Conservation (phyloP, 2,113 vertebrate species). For the Notothenia coriiceps region DNA sequence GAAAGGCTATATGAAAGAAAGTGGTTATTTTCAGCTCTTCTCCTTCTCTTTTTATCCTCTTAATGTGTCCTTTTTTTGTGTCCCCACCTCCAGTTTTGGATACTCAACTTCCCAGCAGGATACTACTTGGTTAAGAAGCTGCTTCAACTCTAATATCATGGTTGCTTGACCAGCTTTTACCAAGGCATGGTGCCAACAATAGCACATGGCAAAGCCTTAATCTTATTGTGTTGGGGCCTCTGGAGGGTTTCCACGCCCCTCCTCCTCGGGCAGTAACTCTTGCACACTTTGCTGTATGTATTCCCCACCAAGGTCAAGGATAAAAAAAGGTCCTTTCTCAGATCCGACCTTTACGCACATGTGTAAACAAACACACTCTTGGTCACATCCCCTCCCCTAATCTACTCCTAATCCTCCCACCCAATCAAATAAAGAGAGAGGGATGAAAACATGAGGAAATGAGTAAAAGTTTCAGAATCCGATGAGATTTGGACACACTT, state of each 20-base stretch:
- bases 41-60: not conserved
- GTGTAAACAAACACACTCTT: slow-evolving; percentile 8
- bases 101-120: not conserved
- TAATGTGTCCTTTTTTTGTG: no score
- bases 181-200: not conserved
- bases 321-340: not conserved
- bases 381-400: slow-evolving; percentile 46
- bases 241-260: slow-evolving; percentile 17
- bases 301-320: not conserved
- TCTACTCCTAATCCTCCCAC: slow-evolving; percentile 69
- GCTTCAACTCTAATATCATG: not conserved
- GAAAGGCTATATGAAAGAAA: not conserved
- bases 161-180: not conserved
- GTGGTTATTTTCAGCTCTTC: not conserved
- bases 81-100: not conserved
- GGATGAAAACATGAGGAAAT: slow-evolving; percentile 54
- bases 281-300: not conserved
- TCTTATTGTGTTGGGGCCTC: slow-evolving; percentile 55
- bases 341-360: slow-evolving; percentile 34
- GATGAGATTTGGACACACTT: slow-evolving; percentile 50
- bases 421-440: slow-evolving; percentile 65
- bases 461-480: slow-evolving; percentile 51
- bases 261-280: not conserved
- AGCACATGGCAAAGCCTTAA: slow-evolving; percentile 54
- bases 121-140: not conserved